These are phyloP conservation scores for Anoplophora glabripennis DNA, from an alignment of 1,140 invertebrate genomes.

Conservation along the genomic window DNA sequence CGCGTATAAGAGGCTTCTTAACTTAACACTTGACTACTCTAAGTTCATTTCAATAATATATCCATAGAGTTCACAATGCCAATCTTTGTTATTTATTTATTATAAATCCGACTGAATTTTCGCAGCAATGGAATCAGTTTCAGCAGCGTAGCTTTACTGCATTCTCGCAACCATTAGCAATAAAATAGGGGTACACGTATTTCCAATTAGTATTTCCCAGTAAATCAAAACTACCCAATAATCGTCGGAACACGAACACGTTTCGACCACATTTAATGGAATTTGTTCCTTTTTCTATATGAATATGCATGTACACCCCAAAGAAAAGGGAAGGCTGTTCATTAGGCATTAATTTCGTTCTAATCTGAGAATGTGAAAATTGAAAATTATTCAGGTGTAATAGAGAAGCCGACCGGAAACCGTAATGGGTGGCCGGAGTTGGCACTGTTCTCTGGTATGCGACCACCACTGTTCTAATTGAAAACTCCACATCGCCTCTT, in stretches of 20 bases:
- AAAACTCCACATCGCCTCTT: conserved; percentile 14
- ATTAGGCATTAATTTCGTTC: conserved; percentile 40
- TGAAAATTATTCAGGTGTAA: conserved; percentile 44
- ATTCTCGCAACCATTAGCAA: no score
- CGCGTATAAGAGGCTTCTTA: no score
- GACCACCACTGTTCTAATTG: conserved; percentile 24
- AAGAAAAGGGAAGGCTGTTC: conserved; percentile 28
- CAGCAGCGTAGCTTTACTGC: no score
- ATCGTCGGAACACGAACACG: conserved; percentile 1
- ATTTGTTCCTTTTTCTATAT: background rate
- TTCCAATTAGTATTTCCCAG: conserved; percentile 9
- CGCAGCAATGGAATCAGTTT: no score
- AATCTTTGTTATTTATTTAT: no score
- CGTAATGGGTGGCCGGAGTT: conserved; percentile 33
- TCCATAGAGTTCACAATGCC: no score
- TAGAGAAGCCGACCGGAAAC: conserved; percentile 37
- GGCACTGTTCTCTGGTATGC: conserved; percentile 28
- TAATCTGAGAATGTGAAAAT: conserved; percentile 43
- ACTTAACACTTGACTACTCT: no score
- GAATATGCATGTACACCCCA: background rate
- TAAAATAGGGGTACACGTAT: background rate
- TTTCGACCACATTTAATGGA: background rate
- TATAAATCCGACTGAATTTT: no score
- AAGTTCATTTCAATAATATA: no score
- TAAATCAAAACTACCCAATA: conserved; percentile 9